Evolutionary conservation across 2,888 invertebrate species (phyloP), one percentile per base, ranked within the genome.

Genomic region (Acleris holmiana): DNA sequence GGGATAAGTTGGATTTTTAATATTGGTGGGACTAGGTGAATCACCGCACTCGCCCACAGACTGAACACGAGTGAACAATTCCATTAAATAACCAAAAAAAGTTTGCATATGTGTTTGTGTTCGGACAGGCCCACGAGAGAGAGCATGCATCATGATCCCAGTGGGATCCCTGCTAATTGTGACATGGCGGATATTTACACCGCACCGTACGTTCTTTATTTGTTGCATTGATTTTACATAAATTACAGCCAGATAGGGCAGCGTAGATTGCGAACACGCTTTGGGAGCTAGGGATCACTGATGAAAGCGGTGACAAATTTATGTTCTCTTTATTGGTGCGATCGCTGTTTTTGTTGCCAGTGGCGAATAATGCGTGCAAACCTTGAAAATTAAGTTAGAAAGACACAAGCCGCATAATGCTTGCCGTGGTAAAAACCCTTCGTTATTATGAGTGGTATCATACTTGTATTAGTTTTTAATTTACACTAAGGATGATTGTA

Each of bases 181-280:
- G 77, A 79, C 76, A 73, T 74, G 35, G 69, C 70, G 73, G 74
- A 71, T 76, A 80, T 82, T 78, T 80, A 79, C 74, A 41, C 54
- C 54, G 54, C 54, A 41, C 67, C 75, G 71, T 71, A 70, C 69
- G 69, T 75, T 77, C 76, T 74, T 74, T 76, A 76, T 85, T 80
- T 82, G 80, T 80, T 73, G 72, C 77, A 74, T 77, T 77, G 76
- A 75, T 80, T 80, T 76, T 73, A 73, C 74, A 78, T 76, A 77
- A 74, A 77, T 78, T 74, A 69, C 69, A 59, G 35, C 46, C 53
- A 51, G 44, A 55, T 55, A 46, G 53, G 50, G 60, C 59, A 50
- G 58, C 61, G 50, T 68, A 67, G 59, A 68, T 69, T 69, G 67
- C 66, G 56, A 68, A 69, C 55, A 55, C 23, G 58, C 58, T 64